Evolutionary conservation across 2,797 vertebrate species (phyloP).

Genomic region (Sebastes steindachneri): DNA sequence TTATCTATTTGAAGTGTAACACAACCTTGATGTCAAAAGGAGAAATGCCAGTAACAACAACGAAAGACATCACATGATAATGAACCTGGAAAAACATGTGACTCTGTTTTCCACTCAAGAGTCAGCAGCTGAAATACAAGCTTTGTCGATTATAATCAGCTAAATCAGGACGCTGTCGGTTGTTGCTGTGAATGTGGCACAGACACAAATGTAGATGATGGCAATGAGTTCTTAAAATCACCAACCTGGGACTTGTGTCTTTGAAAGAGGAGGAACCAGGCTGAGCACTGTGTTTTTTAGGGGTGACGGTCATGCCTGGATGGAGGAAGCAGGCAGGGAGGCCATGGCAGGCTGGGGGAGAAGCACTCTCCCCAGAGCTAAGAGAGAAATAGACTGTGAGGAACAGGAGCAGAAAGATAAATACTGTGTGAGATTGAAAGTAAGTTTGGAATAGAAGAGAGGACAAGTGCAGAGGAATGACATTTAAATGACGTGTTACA

Average conservation of each 20-base stretch:
- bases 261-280: slow-evolving; percentile 34
- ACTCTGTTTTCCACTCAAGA: neutral
- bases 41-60: neutral
- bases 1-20: neutral
- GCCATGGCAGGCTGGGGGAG: slow-evolving; percentile 49
- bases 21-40: neutral
- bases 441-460: neutral
- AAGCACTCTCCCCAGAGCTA: slow-evolving; percentile 46
- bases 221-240: slow-evolving; percentile 3
- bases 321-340: neutral
- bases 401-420: neutral
- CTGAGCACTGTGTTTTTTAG: slow-evolving; percentile 24
- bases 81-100: slow-evolving; percentile 11
- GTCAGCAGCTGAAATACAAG: neutral
- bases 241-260: slow-evolving; percentile 57
- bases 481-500: neutral
- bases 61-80: neutral
- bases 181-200: neutral
- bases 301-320: slow-evolving; percentile 65
- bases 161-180: neutral
- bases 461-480: neutral
- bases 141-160: neutral
- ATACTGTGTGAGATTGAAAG: neutral
- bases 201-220: neutral
- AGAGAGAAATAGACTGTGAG: neutral